phyloP scores from a whole-genome alignment of 2,888 invertebrate species.

The Beris chalybata region DNA sequence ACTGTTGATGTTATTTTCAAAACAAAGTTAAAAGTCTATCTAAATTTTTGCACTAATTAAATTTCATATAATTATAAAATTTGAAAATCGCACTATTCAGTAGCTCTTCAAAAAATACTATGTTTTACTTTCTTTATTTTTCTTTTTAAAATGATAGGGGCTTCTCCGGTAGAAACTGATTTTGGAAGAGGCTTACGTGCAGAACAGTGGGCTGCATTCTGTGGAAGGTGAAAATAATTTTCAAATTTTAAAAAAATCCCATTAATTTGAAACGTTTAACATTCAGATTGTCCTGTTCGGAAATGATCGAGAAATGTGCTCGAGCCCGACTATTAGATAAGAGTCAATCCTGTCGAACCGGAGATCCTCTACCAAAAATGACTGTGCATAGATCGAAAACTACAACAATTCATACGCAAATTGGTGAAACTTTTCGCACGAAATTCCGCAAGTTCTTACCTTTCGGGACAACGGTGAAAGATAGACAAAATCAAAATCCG shows the following conservation, averaged over 20 bases:
- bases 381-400: conserved; percentile 36
- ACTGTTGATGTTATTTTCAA: no score
- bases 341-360: conserved; percentile 48
- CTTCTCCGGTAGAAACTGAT: conserved; percentile 69
- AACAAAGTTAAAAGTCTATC: no score
- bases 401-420: conserved; percentile 29
- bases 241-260: conserved; percentile 1
- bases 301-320: conserved; percentile 69
- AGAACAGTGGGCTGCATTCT: conserved; percentile 75
- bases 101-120: conserved; percentile 22
- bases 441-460: conserved; percentile 41
- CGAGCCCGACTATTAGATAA: conserved; percentile 62
- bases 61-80: not conserved
- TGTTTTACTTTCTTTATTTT: conserved; percentile 34
- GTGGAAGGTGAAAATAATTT: conserved; percentile 58
- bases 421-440: conserved; percentile 37
- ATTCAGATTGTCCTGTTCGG: conserved; percentile 63
- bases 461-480: conserved; percentile 37
- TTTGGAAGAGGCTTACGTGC: conserved; percentile 69
- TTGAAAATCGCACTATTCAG: conserved; percentile 1
- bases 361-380: conserved; percentile 16
- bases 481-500: conserved; percentile 27
- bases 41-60: not conserved
- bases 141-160: conserved; percentile 57
- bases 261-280: not conserved